These are phyloP conservation scores for Aricia agestis DNA, from an alignment of 1,140 invertebrate species.

Conservation along the genomic window DNA sequence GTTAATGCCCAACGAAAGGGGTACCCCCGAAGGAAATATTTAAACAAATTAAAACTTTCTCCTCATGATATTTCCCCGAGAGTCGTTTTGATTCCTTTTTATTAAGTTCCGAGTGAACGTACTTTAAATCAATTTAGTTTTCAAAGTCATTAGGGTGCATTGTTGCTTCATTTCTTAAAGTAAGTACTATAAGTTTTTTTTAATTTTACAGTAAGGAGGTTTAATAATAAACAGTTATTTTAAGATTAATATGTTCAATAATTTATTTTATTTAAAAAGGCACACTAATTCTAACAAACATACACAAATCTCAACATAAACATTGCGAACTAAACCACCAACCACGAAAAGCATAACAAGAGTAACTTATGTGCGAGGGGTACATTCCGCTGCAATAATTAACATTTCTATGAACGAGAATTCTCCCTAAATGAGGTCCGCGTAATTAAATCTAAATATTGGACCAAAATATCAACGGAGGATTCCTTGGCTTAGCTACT, in stretches of 20 bases:
- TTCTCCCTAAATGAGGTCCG: constrained; percentile 9
- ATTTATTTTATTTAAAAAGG: no score
- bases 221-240: no score
- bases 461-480: constrained; percentile 15
- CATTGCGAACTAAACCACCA: neutral
- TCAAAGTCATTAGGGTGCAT: constrained; percentile 8
- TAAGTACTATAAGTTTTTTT: no score
- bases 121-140: constrained; percentile 16
- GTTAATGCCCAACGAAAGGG: constrained; percentile 50
- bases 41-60: constrained; percentile 75
- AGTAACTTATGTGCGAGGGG: neutral
- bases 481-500: constrained; percentile 24
- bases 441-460: constrained; percentile 12
- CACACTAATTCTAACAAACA: no score
- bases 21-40: constrained; percentile 62
- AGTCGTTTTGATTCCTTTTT: constrained; percentile 61
- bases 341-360: constrained; percentile 2
- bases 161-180: neutral
- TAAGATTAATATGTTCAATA: no score
- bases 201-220: no score
- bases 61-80: constrained; percentile 59
- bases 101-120: constrained; percentile 52
- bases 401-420: constrained; percentile 5
- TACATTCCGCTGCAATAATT: neutral
- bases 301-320: neutral